Evolutionary conservation across 2,797 vertebrate genomes (phyloP).

Genomic region (Poeciliopsis infans): DNA sequence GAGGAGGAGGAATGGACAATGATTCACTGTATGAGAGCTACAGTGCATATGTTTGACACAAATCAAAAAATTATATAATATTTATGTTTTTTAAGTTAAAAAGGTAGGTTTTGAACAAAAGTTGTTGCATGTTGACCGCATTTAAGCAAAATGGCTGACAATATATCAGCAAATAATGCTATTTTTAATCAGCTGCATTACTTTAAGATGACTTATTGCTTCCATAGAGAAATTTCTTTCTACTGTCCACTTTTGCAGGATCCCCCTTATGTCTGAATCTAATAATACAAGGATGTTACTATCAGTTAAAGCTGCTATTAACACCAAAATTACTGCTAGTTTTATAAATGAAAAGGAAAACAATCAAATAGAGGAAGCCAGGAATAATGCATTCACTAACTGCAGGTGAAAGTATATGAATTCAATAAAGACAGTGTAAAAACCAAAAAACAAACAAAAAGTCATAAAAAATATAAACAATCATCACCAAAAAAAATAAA

Average conservation of each 20-base stretch:
- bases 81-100: background rate
- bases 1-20: background rate
- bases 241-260: background rate
- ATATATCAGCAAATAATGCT: background rate
- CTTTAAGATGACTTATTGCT: background rate
- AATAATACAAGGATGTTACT: background rate
- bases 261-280: background rate
- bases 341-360: background rate
- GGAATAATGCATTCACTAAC: background rate
- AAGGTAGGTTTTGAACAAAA: background rate
- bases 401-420: background rate
- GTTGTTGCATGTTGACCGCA: too few relatives aligned
- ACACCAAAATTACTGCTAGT: background rate
- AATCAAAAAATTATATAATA: background rate
- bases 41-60: slow-evolving; percentile 20
- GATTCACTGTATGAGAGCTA: slow-evolving; percentile 37
- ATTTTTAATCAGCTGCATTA: background rate
- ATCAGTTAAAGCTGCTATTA: background rate
- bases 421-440: background rate
- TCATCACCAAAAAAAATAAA: background rate
- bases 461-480: background rate
- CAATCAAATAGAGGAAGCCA: background rate
- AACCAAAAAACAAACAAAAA: background rate
- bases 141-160: background rate
- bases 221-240: background rate